phyloP scores from a whole-genome alignment of 2,888 invertebrate genomes.

The Cheilosia soror region DNA sequence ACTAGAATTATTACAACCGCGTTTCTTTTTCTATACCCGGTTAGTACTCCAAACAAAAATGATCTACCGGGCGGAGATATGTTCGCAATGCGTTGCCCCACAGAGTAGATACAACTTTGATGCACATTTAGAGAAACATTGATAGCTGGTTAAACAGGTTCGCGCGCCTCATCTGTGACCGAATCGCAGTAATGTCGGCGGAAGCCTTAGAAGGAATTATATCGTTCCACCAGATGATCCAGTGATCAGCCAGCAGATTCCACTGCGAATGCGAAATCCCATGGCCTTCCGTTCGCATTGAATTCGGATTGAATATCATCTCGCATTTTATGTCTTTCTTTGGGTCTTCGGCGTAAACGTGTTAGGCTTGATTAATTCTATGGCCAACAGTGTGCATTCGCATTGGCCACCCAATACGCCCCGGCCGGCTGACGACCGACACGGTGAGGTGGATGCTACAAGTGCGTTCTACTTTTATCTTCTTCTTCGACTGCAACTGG shows the following conservation, averaged over 20 bases:
- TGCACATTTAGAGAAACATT: constrained; percentile 55
- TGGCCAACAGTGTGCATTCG: neutral
- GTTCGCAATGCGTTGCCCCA: constrained; percentile 12
- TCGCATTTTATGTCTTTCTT: constrained; percentile 10
- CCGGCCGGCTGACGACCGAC: no score
- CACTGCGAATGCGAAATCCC: constrained; percentile 32
- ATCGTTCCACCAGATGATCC: constrained; percentile 66
- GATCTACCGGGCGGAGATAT: constrained; percentile 41
- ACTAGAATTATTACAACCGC: constrained; percentile 40
- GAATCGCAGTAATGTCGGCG: constrained; percentile 42
- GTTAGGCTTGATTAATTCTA: constrained; percentile 63
- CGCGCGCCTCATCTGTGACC: constrained; percentile 33
- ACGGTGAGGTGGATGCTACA: constrained; percentile 40
- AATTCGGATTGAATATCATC: constrained; percentile 51
- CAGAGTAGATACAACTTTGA: neutral
- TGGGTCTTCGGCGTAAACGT: constrained; percentile 29
- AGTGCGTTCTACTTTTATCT: constrained; percentile 61
- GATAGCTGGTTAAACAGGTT: constrained; percentile 65
- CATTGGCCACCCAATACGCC: constrained; percentile 51
- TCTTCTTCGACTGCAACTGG: constrained; percentile 14
- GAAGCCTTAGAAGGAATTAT: constrained; percentile 67
- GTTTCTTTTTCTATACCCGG: constrained; percentile 4
- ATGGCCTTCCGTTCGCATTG: constrained; percentile 59
- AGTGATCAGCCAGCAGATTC: constrained; percentile 52
- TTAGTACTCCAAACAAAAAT: constrained; percentile 38